Base-by-base conservation (phyloP, 2,797 vertebrate genomes). In the Oreochromis grahami region DNA sequence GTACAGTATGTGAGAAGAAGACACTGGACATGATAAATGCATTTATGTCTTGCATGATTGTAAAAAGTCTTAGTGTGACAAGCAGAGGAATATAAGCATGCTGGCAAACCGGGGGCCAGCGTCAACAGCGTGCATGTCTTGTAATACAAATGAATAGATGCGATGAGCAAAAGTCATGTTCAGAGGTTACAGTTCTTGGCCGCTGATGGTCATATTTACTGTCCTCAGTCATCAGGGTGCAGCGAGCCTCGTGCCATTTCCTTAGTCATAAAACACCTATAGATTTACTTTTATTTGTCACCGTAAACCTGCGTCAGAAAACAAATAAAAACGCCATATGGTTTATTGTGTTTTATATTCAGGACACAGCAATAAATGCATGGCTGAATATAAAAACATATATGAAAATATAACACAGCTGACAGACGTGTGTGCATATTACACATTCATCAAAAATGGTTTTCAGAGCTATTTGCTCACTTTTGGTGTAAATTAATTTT, bases 241-340 rank as follows among this genome's bases (percentile, higher is more conserved):
- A 86, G 88, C 93, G 94, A 95, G 94, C 32, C 93, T 89, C 87
- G 84, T 90, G 91, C 94, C 93, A 95, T 96, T 95, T 93, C 83
- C 88, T 88, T 93, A 90, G 94, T 93, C 94, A 91, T 96, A 95
- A 96, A 96, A 96, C 88, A 91, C 91, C 91, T 93, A 93, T 94
- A 89, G 93, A 89, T 94, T 93, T 94, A 82, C 83, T 96, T 96
- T 96, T 95, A 95, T 95, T 95, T 95, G 92, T 87, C 45, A 86
- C 87, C 89, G 92, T 96, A 96, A 96, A 96, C 88, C 89, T 87
- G 88, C 91, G 88, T 88, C 86, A 86, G 85, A 90, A 91, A 93
- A 93, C 90, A 92, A 95, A 96, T 96, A 95, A 96, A 96, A 96
- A 85, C 19, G 81, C 94, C 94, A 95, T 96, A 95, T 96, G 94